Percentiles rank a stretch among this genome's conserved stretches.
phyloP scores from a whole-genome alignment of 2,113 vertebrate genomes.

The Naja naja region DNA sequence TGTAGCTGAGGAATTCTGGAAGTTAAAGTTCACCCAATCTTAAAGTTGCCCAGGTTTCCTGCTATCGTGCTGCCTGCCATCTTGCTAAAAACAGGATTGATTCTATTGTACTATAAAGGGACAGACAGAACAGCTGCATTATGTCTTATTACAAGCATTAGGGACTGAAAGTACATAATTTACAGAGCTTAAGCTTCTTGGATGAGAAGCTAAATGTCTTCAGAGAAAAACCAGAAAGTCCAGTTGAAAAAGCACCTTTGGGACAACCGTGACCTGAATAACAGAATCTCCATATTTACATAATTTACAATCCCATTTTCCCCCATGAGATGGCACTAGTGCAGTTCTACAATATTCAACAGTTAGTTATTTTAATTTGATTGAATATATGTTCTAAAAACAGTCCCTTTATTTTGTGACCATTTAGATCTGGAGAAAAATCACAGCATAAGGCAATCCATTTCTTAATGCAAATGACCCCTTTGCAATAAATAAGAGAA shows the following conservation, averaged over 20 bases:
- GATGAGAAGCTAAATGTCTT: no score
- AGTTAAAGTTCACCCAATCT: neutral
- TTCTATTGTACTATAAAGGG: neutral
- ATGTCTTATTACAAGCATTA: neutral
- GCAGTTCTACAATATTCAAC: neutral
- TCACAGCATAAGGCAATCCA: no score
- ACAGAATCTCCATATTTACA: neutral
- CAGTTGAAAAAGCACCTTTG: no score
- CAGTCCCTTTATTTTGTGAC: neutral
- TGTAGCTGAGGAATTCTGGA: neutral
- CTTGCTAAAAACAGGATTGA: neutral
- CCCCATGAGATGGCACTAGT: constrained; percentile 6
- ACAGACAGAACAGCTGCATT: neutral
- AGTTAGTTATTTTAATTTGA: neutral
- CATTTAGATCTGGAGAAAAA: neutral
- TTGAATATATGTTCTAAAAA: neutral
- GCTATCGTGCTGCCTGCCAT: neutral
- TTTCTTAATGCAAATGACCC: neutral
- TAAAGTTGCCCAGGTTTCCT: neutral
- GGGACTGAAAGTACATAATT: neutral
- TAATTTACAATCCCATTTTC: neutral
- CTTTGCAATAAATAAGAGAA: neutral
- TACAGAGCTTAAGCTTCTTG: no score
- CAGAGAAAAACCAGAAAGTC: no score
- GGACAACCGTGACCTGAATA: no score